Evolutionary conservation across 2,888 invertebrate species (phyloP).

Genomic region (Cryptus armator): DNA sequence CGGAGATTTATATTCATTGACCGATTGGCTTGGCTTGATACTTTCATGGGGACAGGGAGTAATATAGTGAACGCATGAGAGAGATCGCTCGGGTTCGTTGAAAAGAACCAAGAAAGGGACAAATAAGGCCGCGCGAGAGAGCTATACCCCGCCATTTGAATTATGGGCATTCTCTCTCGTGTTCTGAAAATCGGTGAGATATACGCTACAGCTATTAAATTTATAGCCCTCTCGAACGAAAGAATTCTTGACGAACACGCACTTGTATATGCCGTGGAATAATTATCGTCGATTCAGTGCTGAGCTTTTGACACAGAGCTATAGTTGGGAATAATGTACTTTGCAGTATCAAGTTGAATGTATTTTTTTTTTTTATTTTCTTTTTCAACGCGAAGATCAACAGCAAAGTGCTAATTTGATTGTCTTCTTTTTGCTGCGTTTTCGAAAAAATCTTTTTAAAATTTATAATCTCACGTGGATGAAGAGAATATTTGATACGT

Average conservation of each 20-base stretch:
- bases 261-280: conserved; percentile 32
- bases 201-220: conserved; percentile 61
- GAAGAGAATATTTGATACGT: no score
- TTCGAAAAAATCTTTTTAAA: no score
- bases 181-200: conserved; percentile 67
- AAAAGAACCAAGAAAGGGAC: conserved; percentile 67
- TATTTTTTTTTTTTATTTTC: not conserved
- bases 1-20: conserved; percentile 76
- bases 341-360: not conserved
- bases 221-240: conserved; percentile 58
- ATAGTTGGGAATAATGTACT: not conserved
- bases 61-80: conserved; percentile 26
- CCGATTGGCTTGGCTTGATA: conserved; percentile 65
- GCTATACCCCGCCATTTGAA: conserved; percentile 59
- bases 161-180: conserved; percentile 68
- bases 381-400: no score
- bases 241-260: conserved; percentile 66
- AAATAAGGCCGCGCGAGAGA: conserved; percentile 67
- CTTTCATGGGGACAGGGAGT: conserved; percentile 11
- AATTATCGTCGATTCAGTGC: conserved; percentile 47
- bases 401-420: no score
- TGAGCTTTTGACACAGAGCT: not conserved
- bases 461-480: no score
- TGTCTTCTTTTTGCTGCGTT: no score
- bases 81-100: conserved; percentile 67